Conservation (phyloP, 2,888 invertebrate genomes). For the Lycaena phlaeas region DNA sequence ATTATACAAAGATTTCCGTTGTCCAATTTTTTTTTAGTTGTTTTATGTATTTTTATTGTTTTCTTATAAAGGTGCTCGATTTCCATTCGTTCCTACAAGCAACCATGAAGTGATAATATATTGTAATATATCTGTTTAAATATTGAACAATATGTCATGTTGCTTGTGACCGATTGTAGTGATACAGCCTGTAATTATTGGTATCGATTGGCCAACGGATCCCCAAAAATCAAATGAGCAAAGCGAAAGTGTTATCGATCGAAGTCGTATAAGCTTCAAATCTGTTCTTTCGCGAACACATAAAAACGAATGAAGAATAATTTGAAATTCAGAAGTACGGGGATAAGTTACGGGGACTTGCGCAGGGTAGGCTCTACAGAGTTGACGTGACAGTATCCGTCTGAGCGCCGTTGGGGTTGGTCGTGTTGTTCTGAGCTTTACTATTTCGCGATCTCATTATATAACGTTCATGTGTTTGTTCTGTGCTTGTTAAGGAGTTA, state of each 20-base stretch:
- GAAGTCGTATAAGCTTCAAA: conserved; percentile 11
- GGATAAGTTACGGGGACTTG: conserved; percentile 47
- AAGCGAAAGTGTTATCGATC: conserved; percentile 4
- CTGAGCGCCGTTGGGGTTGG: conserved; percentile 28
- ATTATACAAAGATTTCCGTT: too few relatives aligned
- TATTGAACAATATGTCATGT: too few relatives aligned
- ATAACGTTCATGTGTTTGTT: conserved; percentile 58
- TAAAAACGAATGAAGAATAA: conserved; percentile 41
- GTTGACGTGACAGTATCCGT: conserved; percentile 49
- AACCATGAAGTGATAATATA: too few relatives aligned
- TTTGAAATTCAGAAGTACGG: conserved; percentile 32
- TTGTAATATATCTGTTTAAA: too few relatives aligned
- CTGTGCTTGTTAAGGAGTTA: too few relatives aligned
- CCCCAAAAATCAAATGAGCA: conserved; percentile 5
- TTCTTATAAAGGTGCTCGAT: too few relatives aligned
- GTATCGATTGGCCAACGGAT: neutral
- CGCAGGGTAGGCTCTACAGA: conserved; percentile 48
- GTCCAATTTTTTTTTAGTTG: too few relatives aligned
- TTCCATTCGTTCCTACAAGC: too few relatives aligned
- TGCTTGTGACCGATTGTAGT: too few relatives aligned
- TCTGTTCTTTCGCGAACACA: conserved; percentile 17
- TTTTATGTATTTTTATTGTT: too few relatives aligned
- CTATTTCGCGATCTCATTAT: conserved; percentile 46
- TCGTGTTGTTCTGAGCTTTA: conserved; percentile 28
- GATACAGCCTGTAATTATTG: too few relatives aligned